Percentiles rank a stretch among this genome's conserved stretches.
Evolutionary conservation across 2,113 vertebrate species (phyloP).

Genomic region (Limnothrissa miodon): DNA sequence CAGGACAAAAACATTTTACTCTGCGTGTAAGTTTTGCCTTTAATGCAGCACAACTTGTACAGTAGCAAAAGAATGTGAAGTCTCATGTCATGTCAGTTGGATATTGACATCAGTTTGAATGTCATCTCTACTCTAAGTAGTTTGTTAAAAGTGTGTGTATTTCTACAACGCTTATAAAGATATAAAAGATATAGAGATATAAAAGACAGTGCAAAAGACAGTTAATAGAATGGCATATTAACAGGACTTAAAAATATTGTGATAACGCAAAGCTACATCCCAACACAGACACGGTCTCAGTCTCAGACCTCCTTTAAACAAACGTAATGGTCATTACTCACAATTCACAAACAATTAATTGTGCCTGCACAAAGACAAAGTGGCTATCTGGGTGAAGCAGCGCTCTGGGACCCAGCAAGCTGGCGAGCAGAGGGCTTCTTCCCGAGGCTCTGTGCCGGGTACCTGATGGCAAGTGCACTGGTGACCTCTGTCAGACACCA

Average conservation of each 20-base stretch:
- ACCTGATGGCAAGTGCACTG: slow-evolving; percentile 58
- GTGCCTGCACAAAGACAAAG: slow-evolving; percentile 9
- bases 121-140: not conserved
- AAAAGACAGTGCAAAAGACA: not conserved
- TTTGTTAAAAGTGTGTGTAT: too few species aligned
- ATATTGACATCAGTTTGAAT: not conserved
- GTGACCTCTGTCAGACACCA: slow-evolving; percentile 74
- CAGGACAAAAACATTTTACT: too few species aligned
- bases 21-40: too few species aligned
- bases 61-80: not conserved
- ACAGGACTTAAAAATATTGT: not conserved
- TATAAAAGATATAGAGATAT: too few species aligned
- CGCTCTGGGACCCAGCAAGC: not conserved
- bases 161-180: too few species aligned
- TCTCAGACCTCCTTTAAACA: not conserved
- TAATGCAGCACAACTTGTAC: not conserved
- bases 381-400: not conserved
- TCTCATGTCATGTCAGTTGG: not conserved
- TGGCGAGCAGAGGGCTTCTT: not conserved
- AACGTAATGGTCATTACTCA: slow-evolving; percentile 18
- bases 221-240: not conserved
- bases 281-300: not conserved
- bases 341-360: slow-evolving; percentile 13
- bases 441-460: not conserved
- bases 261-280: not conserved